Evolutionary conservation across 2,113 vertebrate genomes (phyloP), one percentile per base, ranked within the genome.

Genomic region (Cebidichthys violaceus): DNA sequence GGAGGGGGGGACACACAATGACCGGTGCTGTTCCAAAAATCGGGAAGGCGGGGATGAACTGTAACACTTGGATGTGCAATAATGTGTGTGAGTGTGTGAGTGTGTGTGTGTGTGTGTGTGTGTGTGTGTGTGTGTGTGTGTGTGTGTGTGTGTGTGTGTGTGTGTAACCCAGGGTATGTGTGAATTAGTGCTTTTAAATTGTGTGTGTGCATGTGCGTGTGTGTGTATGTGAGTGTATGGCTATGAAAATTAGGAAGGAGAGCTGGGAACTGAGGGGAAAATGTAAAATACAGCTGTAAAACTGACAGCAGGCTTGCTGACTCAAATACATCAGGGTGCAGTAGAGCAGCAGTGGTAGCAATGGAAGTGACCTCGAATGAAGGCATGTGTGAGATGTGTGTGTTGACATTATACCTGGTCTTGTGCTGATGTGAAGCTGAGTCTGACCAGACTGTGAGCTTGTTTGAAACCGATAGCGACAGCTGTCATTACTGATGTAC

Each of bases 351-450:
- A 82, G 35, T 84, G 77, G 80, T 79, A 89, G 86, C 88, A 90
- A 61, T 35, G 76, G 89, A 91, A 82, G 79, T 88, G 83, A 92
- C 89, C 85, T 86, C 52, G 22, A 79, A 79, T 61, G 45, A 82
- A 82, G 70, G 52, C 11, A 1, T 68, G 54, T 43, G 45, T 60
- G 47, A 68, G 77, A 11, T 71, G 65, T 50, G 39, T 66, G 14
- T 76, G 55, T 84, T 69, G 47, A 68, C 57, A 76, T 64, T 68
- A 43, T 85, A 94, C 94, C 94, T 89, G 93, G 89, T 82, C 93
- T 93, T 80, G 78, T 93, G 90, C 92, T 93, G 27, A 96, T 94
- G 81, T 88, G 90, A 70, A 95, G 90, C 75, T 92, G 91, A 9
- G 87, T 77, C 74, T 76, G 82, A 60, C 92, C 92, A 33, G 88